phyloP scores from a whole-genome alignment of 2,797 vertebrate genomes.

The Streptopelia turtur region DNA sequence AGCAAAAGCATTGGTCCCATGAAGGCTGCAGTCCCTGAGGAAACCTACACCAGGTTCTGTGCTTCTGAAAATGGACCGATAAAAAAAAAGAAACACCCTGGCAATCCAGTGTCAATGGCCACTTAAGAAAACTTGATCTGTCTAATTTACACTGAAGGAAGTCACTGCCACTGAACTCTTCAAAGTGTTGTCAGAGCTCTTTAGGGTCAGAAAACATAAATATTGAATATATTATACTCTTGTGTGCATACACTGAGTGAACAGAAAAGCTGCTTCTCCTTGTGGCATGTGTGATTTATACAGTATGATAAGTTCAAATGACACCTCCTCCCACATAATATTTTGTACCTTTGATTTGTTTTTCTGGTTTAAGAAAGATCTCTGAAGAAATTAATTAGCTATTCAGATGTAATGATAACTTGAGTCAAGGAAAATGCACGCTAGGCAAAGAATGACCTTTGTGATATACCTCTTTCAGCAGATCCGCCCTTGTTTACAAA shows the following conservation, averaged over 20 bases:
- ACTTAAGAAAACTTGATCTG: not conserved
- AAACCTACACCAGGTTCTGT: not conserved
- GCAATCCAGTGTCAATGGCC: not conserved
- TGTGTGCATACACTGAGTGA: not conserved
- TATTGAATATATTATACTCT: not conserved
- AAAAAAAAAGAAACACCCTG: not conserved
- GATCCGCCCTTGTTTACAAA: not conserved
- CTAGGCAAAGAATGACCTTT: constrained; percentile 1
- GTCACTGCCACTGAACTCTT: not conserved
- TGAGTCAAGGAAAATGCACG: not conserved
- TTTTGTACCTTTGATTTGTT: not conserved
- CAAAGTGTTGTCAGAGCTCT: not conserved
- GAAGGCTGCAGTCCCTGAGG: not conserved
- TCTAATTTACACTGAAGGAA: not conserved
- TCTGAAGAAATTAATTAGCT: not conserved
- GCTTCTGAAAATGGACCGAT: not conserved
- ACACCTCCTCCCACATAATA: not conserved
- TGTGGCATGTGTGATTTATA: not conserved
- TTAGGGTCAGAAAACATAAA: not conserved
- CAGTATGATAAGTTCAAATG: not conserved
- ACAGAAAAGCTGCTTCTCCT: not conserved
- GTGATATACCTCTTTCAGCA: constrained; percentile 17
- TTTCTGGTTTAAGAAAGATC: not conserved
- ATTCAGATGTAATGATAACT: constrained; percentile 8
- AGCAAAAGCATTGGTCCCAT: fast-evolving